phyloP scores from a whole-genome alignment of 1,140 invertebrate genomes.

The Drosophila jambulina region DNA sequence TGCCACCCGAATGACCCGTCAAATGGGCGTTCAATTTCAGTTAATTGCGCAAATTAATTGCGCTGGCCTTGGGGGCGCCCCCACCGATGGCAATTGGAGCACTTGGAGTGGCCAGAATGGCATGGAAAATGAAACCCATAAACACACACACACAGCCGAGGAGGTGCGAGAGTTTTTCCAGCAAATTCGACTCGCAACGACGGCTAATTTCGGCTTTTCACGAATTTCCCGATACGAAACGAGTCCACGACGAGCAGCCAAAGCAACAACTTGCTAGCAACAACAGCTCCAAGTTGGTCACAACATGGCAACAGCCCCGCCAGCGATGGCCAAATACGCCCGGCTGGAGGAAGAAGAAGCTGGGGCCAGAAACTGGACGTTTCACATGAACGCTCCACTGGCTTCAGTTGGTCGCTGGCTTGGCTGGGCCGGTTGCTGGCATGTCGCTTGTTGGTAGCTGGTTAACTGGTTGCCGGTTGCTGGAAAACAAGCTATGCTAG shows the following conservation, averaged over 20 bases:
- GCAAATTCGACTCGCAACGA: conserved; percentile 63
- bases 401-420: conserved; percentile 47
- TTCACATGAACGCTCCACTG: conserved; percentile 83
- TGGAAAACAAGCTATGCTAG: not conserved
- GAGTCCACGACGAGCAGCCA: conserved; percentile 49
- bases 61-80: conserved; percentile 58
- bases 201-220: conserved; percentile 79
- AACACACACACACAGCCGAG: conserved; percentile 31
- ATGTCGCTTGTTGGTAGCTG: conserved; percentile 12
- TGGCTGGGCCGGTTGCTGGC: not conserved
- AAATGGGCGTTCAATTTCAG: conserved; percentile 78
- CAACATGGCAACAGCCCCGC: conserved; percentile 40
- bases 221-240: conserved; percentile 78
- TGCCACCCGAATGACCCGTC: conserved; percentile 52
- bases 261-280: conserved; percentile 14
- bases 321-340: conserved; percentile 35
- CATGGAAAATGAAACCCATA: conserved; percentile 69
- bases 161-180: conserved; percentile 54
- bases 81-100: conserved; percentile 38
- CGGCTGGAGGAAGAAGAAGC: conserved; percentile 46
- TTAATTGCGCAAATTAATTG: conserved; percentile 79
- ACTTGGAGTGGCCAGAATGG: conserved; percentile 54
- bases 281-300: conserved; percentile 41
- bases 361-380: conserved; percentile 73
- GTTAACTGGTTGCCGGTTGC: conserved; percentile 26